Percentiles rank a stretch among this genome's conserved stretches.
Evolutionary conservation across 2,888 invertebrate species (phyloP).

Genomic region (Drosophila longiperda): DNA sequence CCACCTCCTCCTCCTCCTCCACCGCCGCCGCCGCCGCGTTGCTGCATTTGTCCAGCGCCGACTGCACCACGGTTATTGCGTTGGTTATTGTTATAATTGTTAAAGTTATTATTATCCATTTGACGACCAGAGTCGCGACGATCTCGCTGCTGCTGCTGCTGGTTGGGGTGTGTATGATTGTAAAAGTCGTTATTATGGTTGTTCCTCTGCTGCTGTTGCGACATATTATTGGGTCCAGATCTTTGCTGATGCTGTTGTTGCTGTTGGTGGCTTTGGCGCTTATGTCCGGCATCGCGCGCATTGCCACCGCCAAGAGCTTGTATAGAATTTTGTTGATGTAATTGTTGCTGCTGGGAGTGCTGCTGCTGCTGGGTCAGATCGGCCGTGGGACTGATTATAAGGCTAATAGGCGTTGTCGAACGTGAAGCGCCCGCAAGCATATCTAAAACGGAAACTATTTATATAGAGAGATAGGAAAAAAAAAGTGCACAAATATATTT

Average conservation of each 20-base stretch:
- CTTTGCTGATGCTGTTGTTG: slow-evolving; percentile 62
- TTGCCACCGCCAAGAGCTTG: slow-evolving; percentile 80
- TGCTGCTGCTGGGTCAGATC: slow-evolving; percentile 88
- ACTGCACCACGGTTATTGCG: slow-evolving; percentile 79
- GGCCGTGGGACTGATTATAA: slow-evolving; percentile 90
- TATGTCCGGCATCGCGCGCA: slow-evolving; percentile 83
- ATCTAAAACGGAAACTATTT: slow-evolving; percentile 85
- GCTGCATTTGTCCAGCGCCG: slow-evolving; percentile 77
- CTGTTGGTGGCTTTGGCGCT: slow-evolving; percentile 78
- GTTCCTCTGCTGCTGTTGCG: slow-evolving; percentile 61
- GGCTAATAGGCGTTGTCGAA: slow-evolving; percentile 92
- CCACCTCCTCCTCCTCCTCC: slow-evolving; percentile 65
- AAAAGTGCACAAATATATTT: slow-evolving; percentile 25
- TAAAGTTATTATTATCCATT: slow-evolving; percentile 80
- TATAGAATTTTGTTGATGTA: slow-evolving; percentile 70
- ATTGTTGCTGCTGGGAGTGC: slow-evolving; percentile 70
- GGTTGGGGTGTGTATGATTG: slow-evolving; percentile 70
- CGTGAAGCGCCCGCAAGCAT: slow-evolving; percentile 88
- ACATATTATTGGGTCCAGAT: slow-evolving; percentile 62
- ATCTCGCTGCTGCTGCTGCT: slow-evolving; percentile 77
- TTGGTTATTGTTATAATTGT: slow-evolving; percentile 82
- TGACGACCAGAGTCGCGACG: slow-evolving; percentile 84
- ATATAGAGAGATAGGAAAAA: slow-evolving; percentile 56
- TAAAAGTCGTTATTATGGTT: slow-evolving; percentile 70
- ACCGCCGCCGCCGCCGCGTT: slow-evolving; percentile 47